Evolutionary conservation across 2,797 vertebrate genomes (phyloP).

Genomic region (Sebastiscus tertius): DNA sequence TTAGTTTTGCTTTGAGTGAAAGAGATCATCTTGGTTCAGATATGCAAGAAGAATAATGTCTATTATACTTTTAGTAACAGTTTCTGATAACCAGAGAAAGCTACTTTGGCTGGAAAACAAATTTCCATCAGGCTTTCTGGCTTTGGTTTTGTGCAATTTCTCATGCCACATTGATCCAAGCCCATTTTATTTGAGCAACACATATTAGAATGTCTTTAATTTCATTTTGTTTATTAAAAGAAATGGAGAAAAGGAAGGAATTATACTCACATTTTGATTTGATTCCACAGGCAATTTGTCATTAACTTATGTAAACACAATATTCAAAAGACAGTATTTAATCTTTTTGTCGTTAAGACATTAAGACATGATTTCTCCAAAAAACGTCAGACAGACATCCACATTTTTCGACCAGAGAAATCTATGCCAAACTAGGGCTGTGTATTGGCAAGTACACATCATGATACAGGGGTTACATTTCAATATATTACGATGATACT

Average conservation of each 20-base stretch:
- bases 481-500: too few species aligned
- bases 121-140: neutral
- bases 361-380: too few species aligned
- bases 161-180: neutral
- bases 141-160: neutral
- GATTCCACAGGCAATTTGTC: neutral
- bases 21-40: slow-evolving; percentile 22
- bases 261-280: neutral
- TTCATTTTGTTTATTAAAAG: neutral
- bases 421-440: too few species aligned
- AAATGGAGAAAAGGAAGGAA: neutral
- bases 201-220: neutral
- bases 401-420: neutral
- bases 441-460: too few species aligned
- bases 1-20: slow-evolving; percentile 6
- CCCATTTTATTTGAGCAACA: neutral
- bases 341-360: too few species aligned
- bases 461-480: too few species aligned
- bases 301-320: neutral
- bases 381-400: neutral
- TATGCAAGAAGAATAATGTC: slow-evolving; percentile 12
- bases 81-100: neutral
- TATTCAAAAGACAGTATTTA: neutral
- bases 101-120: neutral
- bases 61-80: slow-evolving; percentile 5